Evolutionary conservation across 1,140 invertebrate genomes (phyloP).

Genomic region (Halictus rubicundus): DNA sequence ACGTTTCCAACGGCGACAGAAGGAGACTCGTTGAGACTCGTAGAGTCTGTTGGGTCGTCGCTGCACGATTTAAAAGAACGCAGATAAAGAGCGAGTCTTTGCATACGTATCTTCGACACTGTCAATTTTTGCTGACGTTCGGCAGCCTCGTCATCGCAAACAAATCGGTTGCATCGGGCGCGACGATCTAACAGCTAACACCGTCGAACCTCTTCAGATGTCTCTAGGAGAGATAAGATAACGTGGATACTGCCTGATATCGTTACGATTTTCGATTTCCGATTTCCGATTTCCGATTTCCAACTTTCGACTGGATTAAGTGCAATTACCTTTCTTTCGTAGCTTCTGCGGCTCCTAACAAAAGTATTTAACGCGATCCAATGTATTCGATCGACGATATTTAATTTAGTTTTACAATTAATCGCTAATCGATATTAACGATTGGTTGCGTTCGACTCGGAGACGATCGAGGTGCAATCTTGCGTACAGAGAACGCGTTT

Average conservation of each 20-base stretch:
- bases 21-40: neutral
- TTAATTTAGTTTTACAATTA: constrained; percentile 5
- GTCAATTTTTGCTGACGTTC: neutral
- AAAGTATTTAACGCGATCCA: neutral
- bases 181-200: neutral
- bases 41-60: neutral
- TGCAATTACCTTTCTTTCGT: neutral
- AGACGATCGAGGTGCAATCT: neutral
- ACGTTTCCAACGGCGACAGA: neutral
- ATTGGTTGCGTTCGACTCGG: constrained; percentile 5
- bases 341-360: neutral
- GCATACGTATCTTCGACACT: neutral
- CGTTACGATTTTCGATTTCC: neutral
- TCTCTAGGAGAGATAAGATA: too few relatives aligned
- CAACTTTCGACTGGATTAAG: constrained; percentile 2
- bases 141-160: too few relatives aligned
- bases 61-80: neutral
- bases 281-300: too few relatives aligned
- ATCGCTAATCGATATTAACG: neutral
- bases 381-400: neutral
- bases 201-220: constrained; percentile 38
- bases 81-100: too few relatives aligned
- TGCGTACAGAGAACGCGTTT: neutral
- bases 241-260: constrained; percentile 34
- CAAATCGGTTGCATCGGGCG: neutral